phyloP scores from a whole-genome alignment of 2,113 vertebrate species.

The Pholis gunnellus region DNA sequence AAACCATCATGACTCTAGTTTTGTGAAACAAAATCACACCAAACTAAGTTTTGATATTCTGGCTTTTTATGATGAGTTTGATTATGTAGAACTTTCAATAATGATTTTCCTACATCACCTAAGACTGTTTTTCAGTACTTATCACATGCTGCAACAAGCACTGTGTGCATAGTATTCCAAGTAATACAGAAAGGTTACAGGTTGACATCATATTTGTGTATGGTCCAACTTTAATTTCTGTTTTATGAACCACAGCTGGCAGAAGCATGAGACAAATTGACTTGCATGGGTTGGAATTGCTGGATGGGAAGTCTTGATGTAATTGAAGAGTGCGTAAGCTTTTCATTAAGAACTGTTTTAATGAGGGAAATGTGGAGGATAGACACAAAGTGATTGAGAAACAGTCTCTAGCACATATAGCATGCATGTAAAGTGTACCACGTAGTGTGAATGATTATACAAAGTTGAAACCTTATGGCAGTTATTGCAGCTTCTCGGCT shows the following conservation, averaged over 20 bases:
- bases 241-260: slow-evolving; percentile 8
- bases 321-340: slow-evolving; percentile 3
- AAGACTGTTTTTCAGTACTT: neutral
- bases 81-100: neutral
- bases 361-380: neutral
- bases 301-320: neutral
- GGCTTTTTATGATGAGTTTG: neutral
- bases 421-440: neutral
- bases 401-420: neutral
- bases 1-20: neutral
- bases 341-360: slow-evolving; percentile 6
- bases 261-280: slow-evolving; percentile 4
- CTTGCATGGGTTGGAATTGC: neutral
- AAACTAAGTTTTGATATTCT: neutral
- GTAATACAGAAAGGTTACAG: neutral
- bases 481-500: neutral
- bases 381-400: neutral
- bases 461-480: neutral
- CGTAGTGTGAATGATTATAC: neutral
- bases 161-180: neutral
- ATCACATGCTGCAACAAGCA: neutral
- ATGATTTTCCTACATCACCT: neutral
- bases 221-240: slow-evolving; percentile 8
- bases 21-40: neutral
- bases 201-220: neutral